Conservation (phyloP, 92 coral and sea anemone genomes). For the Porites lobata region DNA sequence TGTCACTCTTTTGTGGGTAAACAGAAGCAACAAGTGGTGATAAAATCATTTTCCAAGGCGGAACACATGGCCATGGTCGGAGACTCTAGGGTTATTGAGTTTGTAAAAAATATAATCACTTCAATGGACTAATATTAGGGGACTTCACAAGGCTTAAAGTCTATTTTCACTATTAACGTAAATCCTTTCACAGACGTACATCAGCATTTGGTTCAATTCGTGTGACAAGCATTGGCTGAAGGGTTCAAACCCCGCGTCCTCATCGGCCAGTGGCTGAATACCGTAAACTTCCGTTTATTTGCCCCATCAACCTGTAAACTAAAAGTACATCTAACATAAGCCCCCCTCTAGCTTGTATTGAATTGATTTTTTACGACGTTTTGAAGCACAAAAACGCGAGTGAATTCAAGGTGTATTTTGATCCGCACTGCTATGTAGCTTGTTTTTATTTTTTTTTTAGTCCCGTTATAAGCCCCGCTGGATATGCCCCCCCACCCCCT, state of each 20-base stretch:
- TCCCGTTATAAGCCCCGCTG: no score
- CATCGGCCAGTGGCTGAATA: not conserved
- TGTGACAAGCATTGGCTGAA: not conserved
- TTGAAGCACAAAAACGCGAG: no score
- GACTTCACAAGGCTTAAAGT: not conserved
- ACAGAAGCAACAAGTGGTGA: conserved; percentile 70
- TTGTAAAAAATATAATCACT: conserved; percentile 56
- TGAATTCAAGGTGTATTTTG: no score
- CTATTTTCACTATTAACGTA: not conserved
- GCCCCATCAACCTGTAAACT: no score
- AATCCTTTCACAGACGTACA: no score
- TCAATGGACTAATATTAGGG: not conserved
- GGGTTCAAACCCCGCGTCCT: not conserved
- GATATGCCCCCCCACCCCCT: no score
- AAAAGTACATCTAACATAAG: no score
- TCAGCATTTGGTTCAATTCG: not conserved
- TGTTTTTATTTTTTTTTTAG: no score
- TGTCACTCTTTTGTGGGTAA: conserved; percentile 71
- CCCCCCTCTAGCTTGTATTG: no score
- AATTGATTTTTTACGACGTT: no score
- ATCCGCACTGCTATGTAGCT: no score
- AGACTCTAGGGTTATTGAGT: conserved; percentile 68
- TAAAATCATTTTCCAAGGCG: conserved; percentile 70
- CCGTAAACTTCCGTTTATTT: no score
- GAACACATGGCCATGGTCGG: conserved; percentile 88